Evolutionary conservation across 1,140 invertebrate species (phyloP), one percentile per base, ranked within the genome.

Genomic region (Polyergus mexicanus): DNA sequence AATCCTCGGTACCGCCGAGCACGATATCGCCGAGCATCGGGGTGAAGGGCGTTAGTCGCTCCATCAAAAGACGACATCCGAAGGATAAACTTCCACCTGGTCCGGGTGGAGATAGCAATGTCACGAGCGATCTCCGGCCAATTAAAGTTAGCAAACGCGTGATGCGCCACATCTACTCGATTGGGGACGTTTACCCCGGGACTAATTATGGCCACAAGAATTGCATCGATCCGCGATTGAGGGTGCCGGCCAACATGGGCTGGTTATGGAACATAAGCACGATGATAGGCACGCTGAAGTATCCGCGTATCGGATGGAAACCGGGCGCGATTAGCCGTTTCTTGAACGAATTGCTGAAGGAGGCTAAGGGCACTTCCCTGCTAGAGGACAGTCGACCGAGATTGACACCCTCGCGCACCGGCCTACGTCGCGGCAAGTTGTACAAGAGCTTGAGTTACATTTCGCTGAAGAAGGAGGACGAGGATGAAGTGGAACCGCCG

Each of bases 191-290:
- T 13, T 91, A 93, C 60, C 91, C 93, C 35, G 91, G 92, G 2
- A 91, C 92, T 16, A 88, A 90, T 44, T 92, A 91, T 56, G 94
- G 94, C 1, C 94, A 95, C 38, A 92, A 90, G 65, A 90, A 92
- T 47, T 95, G 94, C 80, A 63, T 94, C 16, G 91, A 93, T 32
- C 16, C 92, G 0, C 90, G 89, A n/a, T 86, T 93, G 69, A 85
- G 92, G 47, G 92, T 95, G 0, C 94, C 94, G 3, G 89, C 92
- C 0, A 95, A 95, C 25, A 95, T 95, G 94, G 94, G 94, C 4
- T 95, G 94, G 94, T 38, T 94, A 5, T 95, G 94, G 94, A 94
- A 94, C 75, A 92, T 87, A 5, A 81, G 68, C 13, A 22, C 84
- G 0, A 88, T 86, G 0, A n/a, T 87, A 0, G 91, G 88, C 1